Evolutionary conservation across 2,113 vertebrate species (phyloP).

Genomic region (Alouatta palliata): DNA sequence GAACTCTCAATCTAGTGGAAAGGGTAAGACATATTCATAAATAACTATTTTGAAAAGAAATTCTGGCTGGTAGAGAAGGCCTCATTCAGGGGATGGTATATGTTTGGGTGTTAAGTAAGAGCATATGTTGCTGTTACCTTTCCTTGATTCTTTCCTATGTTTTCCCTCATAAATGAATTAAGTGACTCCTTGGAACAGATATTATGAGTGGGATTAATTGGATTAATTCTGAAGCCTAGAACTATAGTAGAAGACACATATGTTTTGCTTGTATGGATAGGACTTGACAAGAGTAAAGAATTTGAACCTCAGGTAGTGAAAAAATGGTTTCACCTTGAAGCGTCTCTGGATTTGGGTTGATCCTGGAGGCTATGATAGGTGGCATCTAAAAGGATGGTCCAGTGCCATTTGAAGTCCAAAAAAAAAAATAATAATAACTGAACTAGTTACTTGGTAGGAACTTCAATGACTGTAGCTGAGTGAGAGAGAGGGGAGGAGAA

Average conservation of each 20-base stretch:
- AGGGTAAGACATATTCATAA: not conserved
- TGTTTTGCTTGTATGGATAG: not conserved
- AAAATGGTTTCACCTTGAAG: not conserved
- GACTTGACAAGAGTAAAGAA: not conserved
- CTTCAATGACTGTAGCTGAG: not conserved
- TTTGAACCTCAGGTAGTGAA: not conserved
- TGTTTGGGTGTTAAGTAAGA: conserved; percentile 36
- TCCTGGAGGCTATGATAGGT: not conserved
- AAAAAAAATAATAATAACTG: not conserved
- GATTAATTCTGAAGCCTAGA: conserved; percentile 6
- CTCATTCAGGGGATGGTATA: not conserved
- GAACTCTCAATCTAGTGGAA: not conserved
- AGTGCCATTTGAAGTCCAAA: not conserved
- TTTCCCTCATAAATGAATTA: conserved; percentile 28
- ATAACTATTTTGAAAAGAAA: not conserved
- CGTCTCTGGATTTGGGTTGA: not conserved
- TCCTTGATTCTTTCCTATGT: not conserved
- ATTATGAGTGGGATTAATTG: conserved; percentile 1
- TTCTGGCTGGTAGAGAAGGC: not conserved
- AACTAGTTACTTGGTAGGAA: not conserved
- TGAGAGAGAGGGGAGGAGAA: not conserved
- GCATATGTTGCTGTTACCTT: not conserved
- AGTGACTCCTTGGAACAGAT: not conserved
- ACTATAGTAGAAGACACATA: not conserved
- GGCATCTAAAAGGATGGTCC: not conserved